Evolutionary conservation across 2,113 vertebrate species (phyloP), one percentile per base, ranked within the genome.

Genomic region (Symphodus melops): DNA sequence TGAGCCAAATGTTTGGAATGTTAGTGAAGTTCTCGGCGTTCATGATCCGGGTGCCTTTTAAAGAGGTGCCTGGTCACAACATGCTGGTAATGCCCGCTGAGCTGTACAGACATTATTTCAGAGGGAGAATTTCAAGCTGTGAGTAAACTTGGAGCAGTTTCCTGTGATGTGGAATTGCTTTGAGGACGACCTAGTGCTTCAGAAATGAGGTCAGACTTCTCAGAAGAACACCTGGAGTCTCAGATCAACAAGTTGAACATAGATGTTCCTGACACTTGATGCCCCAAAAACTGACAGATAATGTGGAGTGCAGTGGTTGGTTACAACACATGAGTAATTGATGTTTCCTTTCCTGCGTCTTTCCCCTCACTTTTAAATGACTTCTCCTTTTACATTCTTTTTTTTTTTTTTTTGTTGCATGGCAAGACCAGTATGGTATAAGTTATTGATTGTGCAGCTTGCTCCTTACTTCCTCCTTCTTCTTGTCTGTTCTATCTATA

Each of bases 391-490:
- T 1, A 14, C 2, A n/a, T n/a, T n/a, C n/a, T n/a, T n/a, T n/a
- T n/a, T n/a, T 62, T 37, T 54, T 42, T 20, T 25, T 33, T 61
- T 25, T 25, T 33, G 56, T 64, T 33, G 36, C 36, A 57, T 42
- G 70, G 17, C 21, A 19, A 36, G 14, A 54, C 17, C 52, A 41
- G 10, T 49, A 42, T 13, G 41, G 19, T 66, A 28, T 41, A 33
- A 46, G 39, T 76, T 78, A 83, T 84, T 52, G 72, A 79, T 82
- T 69, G 58, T 78, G 69, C 39, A 83, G 39, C 70, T 48, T 79
- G n/a, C 33, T 59, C 17, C 77, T 25, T 53, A 21, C 42, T 71
- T 49, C 59, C 68, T 49, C 59, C 68, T 68, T 68, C 49, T n/a
- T 53, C 16, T 48, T 48, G 46, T 44, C 42, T 53, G 12, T 39